Conservation (phyloP, 2,888 invertebrate species). For the Linnaemya tessellans region DNA sequence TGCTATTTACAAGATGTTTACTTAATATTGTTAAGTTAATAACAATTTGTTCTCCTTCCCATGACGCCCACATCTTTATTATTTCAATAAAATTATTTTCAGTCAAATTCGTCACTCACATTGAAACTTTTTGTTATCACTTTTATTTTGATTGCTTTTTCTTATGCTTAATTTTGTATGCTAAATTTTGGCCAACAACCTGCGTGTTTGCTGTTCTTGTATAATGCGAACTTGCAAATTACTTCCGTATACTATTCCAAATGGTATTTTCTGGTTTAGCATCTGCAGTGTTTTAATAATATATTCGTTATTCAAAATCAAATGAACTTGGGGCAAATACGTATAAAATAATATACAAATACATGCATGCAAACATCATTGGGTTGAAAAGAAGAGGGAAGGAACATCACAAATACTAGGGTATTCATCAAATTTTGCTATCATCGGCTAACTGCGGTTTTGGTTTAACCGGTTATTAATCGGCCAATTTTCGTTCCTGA, state of each 20-base stretch:
- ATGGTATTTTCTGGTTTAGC: too few species aligned
- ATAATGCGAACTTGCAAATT: not conserved
- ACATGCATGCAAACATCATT: too few species aligned
- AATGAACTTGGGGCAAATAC: too few species aligned
- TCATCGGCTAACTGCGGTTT: too few species aligned
- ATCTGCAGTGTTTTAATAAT: too few species aligned
- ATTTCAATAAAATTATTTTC: not conserved
- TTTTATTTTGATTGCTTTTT: slow-evolving; percentile 23
- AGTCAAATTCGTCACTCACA: slow-evolving; percentile 11
- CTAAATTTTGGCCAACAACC: slow-evolving; percentile 8
- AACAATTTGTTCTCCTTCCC: not conserved
- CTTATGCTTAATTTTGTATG: not conserved
- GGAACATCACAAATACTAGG: too few species aligned
- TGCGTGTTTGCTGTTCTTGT: not conserved
- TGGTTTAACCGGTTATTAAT: too few species aligned
- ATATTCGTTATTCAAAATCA: too few species aligned
- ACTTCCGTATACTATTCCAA: slow-evolving; percentile 12
- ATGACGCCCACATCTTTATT: not conserved
- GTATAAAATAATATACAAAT: too few species aligned
- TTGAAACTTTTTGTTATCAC: slow-evolving; percentile 5
- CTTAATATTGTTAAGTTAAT: not conserved
- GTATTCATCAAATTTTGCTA: too few species aligned
- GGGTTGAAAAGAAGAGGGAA: too few species aligned
- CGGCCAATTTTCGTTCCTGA: too few species aligned
- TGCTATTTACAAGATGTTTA: not conserved